Evolutionary conservation across 1,140 invertebrate genomes (phyloP), one percentile per base, ranked within the genome.

Genomic region (Drosophila littoralis): DNA sequence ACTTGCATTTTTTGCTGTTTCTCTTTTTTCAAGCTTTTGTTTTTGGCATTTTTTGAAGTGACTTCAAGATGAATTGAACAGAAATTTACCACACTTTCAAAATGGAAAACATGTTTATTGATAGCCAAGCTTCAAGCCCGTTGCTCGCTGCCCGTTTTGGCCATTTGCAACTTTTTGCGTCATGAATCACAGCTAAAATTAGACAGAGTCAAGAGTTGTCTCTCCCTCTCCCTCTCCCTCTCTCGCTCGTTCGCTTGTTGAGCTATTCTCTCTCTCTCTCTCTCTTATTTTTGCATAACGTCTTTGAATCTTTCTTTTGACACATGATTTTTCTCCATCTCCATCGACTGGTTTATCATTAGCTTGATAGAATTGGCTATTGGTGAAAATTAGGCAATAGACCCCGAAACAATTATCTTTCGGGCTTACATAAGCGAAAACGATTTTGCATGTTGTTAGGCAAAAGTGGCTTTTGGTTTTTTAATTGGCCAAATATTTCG

Each of bases 171-270:
- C 50, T 72, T 72, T 72, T 76, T 79, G 59, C 46, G 63, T 43
- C 59, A 75, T 88, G 83, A 88, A 88, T 88, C 83, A 88, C 71
- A 72, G 73, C 81, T 89, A 88, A 88, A 89, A 83, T 88, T 88
- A 88, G 83, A 81, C 61, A 71, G 54, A 40, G 48, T 58, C 42
- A 48, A 69, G 42, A 70, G 61, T 54, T 46, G 58, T 65, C 57
- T 32, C 9, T 48, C 17, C n/a, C 42, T 32, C 35, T 10, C 35
- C 3, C 17, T 32, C 35, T 15, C 22, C 13, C 54, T 36, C 13
- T 42, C 48, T 54, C 35, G 32, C 55, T 43, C 13, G 40, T 8
- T 42, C 36, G 22, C 17, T 55, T 58, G 67, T 71, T 52, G 55
- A 51, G 40, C 28, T 45, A 59, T 59, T 45, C 45, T 43, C 15